Conservation (phyloP, 2,113 vertebrate species). For the Ceuthmochares aereus region DNA sequence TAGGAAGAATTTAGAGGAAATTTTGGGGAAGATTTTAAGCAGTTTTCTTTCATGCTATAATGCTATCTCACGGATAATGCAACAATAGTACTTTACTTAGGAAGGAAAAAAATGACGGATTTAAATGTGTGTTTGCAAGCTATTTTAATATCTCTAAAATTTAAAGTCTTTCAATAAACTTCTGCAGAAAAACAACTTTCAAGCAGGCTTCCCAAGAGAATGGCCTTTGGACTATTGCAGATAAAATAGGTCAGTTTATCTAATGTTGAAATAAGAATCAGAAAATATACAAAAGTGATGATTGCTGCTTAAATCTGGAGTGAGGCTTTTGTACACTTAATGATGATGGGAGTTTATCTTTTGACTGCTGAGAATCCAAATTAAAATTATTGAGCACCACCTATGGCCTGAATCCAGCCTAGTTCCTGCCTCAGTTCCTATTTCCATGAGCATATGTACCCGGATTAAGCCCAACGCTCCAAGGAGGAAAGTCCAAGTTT, state of each 20-base stretch:
- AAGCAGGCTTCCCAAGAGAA: neutral
- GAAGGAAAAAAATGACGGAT: neutral
- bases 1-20: neutral
- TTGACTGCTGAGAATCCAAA: neutral
- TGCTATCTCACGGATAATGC: neutral
- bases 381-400: neutral
- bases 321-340: neutral
- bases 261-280: neutral
- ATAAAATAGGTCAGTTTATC: neutral
- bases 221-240: neutral
- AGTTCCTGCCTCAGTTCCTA: neutral
- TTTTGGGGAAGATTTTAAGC: neutral
- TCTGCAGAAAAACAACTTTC: neutral
- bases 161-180: neutral
- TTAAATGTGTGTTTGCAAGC: neutral
- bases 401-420: neutral
- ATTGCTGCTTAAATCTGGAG: neutral
- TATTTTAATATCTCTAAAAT: neutral
- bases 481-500: neutral
- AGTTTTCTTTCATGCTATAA: neutral
- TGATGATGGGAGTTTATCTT: neutral
- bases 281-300: neutral
- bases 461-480: neutral
- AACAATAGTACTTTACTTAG: neutral
- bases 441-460: neutral